Conservation (phyloP, 2,888 invertebrate genomes). For the Ferrisia virgata region DNA sequence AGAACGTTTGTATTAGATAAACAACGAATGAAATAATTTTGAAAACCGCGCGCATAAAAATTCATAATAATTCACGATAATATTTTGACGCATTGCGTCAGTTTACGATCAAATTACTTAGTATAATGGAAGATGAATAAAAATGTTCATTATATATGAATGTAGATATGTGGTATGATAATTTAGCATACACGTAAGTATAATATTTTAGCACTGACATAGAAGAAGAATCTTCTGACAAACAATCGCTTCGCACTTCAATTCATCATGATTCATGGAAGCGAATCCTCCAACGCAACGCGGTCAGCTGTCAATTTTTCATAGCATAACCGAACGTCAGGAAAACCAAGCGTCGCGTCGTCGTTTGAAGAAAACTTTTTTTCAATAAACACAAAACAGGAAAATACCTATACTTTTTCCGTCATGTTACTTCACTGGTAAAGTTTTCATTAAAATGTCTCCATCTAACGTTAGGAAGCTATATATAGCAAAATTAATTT, state of each 20-base stretch:
- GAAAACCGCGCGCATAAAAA: too few relatives aligned
- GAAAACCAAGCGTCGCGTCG: neutral
- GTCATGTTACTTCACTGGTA: neutral
- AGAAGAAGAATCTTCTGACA: neutral
- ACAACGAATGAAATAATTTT: too few relatives aligned
- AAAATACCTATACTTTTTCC: neutral
- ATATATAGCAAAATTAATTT: neutral
- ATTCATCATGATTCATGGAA: neutral
- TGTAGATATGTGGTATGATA: too few relatives aligned
- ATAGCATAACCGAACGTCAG: neutral
- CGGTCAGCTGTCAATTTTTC: neutral
- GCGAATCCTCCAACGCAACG: neutral
- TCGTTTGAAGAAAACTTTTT: neutral
- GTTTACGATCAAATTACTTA: too few relatives aligned
- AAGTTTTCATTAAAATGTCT: conserved; percentile 21
- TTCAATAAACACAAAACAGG: conserved; percentile 14
- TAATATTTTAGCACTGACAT: neutral
- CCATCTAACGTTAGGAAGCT: conserved; percentile 1
- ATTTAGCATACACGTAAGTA: neutral
- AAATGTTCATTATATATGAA: too few relatives aligned
- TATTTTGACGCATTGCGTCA: too few relatives aligned
- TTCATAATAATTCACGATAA: too few relatives aligned
- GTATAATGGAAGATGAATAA: too few relatives aligned
- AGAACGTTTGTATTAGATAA: too few relatives aligned
- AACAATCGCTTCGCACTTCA: neutral